Percentiles rank a stretch among this genome's conserved stretches.
Evolutionary conservation across 2,113 vertebrate genomes (phyloP).

Genomic region (Pterocles gutturalis): DNA sequence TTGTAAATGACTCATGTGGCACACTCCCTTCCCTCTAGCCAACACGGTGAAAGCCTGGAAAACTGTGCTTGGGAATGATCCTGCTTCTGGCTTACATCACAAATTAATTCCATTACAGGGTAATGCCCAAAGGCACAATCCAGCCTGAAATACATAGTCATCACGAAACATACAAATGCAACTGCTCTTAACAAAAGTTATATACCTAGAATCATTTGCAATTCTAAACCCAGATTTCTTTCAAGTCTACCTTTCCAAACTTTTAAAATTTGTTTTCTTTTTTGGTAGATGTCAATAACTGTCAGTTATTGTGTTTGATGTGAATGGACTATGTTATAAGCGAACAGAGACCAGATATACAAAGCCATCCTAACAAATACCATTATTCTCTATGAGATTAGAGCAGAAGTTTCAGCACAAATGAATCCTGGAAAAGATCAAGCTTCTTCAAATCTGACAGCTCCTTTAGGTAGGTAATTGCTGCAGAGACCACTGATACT

Average conservation of each 20-base stretch:
- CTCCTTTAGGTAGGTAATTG: not conserved
- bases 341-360: not conserved
- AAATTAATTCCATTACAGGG: not conserved
- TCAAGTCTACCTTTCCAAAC: not conserved
- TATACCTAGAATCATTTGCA: not conserved
- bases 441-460: not conserved
- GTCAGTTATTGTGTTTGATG: not conserved
- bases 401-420: not conserved
- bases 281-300: not conserved
- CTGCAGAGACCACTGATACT: not conserved
- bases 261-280: not conserved
- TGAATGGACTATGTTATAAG: not conserved
- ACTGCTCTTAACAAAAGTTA: not conserved
- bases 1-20: not conserved
- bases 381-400: not conserved
- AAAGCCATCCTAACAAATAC: not conserved
- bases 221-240: not conserved
- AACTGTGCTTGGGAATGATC: not conserved
- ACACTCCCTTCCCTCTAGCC: not conserved
- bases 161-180: not conserved
- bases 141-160: not conserved
- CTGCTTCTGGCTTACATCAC: slow-evolving; percentile 1
- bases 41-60: not conserved
- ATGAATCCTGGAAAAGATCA: not conserved
- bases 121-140: not conserved